Base-by-base conservation (phyloP, 2,888 invertebrate species). In the Hydrotaea cyrtoneurina region DNA sequence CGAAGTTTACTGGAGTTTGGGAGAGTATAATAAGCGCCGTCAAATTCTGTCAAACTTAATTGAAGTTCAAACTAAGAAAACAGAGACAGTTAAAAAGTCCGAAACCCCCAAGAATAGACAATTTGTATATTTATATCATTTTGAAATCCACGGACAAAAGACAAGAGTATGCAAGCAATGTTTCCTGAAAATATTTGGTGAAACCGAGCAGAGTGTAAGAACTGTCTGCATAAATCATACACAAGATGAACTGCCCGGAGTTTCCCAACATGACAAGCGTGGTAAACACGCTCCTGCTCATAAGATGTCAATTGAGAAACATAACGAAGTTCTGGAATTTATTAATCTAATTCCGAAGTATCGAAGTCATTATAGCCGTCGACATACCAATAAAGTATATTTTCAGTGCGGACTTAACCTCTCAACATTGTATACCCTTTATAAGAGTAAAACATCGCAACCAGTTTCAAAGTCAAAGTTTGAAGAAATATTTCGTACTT, bases 391-490 rank as follows among this genome's bases (percentile, higher is more conserved):
- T 1, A 53, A 76, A 76, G 17, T 76, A 74, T 82, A 82, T 82
- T 78, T 78, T 66, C 72, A 82, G 62, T 53, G 81, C 26, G 81
- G 76, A 57, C 76, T 80, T 53, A 76, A 82, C 31, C 73, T 78
- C 11, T 64, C 82, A 57, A 73, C 78, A 43, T 82, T 82, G 66
- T 78, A 82, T 23, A 39, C 43, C 46, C 57, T 78, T 36, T 82
- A 78, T 66, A 78, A 31, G 19, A 59, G 76, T 71, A 81, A 82
- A 78, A 64, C 62, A 55, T 73, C 82, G 50, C 73, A 46, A 62
- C 57, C 55, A 62, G 78, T 74, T 53, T 81, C 81, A 15, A 55
- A 81, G 72, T 66, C 74, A 46, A 82, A 73, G 64, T 39, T 39
- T 39, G 7, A 3, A 39, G 39, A 8, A 39, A 39, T 39, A 39